Percentiles rank a stretch among this genome's conserved stretches.
Evolutionary conservation across 1,140 invertebrate genomes (phyloP).

Genomic region (Macrotrachela quadricornifera): DNA sequence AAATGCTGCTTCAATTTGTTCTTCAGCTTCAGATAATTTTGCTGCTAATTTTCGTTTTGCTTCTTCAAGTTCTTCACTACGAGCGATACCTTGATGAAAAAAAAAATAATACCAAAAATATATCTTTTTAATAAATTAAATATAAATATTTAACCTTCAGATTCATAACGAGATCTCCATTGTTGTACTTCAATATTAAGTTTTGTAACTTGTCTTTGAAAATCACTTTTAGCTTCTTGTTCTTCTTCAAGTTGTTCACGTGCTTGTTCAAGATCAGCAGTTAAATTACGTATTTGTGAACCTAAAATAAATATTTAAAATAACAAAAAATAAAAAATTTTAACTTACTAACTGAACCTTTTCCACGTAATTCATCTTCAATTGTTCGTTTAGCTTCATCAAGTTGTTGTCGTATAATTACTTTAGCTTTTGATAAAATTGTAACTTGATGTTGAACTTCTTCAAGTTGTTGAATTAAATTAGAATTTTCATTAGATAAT

Average conservation of each 20-base stretch:
- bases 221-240: constrained; percentile 41
- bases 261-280: constrained; percentile 87
- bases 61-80: constrained; percentile 91
- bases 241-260: constrained; percentile 85
- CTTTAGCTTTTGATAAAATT: constrained; percentile 1
- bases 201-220: constrained; percentile 85
- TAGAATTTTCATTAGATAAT: constrained; percentile 1
- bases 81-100: constrained; percentile 51
- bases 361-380: constrained; percentile 21
- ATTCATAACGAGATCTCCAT: constrained; percentile 18
- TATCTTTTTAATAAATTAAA: no score
- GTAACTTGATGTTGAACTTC: constrained; percentile 3
- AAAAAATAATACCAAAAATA: no score
- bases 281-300: constrained; percentile 49
- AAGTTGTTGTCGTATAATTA: background rate
- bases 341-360: background rate
- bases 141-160: background rate
- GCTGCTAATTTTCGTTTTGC: constrained; percentile 87
- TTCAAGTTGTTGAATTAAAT: constrained; percentile 3
- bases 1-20: constrained; percentile 53
- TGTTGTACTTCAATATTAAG: constrained; percentile 62
- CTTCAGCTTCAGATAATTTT: constrained; percentile 84
- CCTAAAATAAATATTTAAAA: background rate
- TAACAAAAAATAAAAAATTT: no score
- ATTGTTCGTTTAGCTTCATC: constrained; percentile 17